Conservation (phyloP, 2,113 vertebrate genomes). For the Notiomystis cincta region DNA sequence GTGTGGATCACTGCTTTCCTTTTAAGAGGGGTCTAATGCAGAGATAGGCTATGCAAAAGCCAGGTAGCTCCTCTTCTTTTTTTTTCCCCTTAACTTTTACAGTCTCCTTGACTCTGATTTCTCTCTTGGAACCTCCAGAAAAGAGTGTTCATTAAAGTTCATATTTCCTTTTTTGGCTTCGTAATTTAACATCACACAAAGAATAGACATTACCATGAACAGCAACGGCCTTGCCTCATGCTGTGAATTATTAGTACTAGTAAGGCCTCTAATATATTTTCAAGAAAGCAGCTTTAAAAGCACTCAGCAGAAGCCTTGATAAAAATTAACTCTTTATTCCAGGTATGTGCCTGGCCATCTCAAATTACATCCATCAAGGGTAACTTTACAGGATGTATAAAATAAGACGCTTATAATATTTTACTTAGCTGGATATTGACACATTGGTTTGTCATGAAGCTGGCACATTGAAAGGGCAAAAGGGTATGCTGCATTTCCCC, state of each 20-base stretch:
- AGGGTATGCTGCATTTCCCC: not conserved
- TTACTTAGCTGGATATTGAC: not conserved
- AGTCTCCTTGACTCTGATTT: not conserved
- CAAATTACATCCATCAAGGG: not conserved
- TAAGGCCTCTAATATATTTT: not conserved
- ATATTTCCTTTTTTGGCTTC: not conserved
- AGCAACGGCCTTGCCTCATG: not conserved
- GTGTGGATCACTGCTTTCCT: not conserved
- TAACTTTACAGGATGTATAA: not conserved
- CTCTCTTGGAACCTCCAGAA: not conserved
- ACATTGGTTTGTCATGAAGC: not conserved
- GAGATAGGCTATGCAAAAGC: not conserved
- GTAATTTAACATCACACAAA: not conserved
- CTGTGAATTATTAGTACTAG: not conserved
- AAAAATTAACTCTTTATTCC: not conserved
- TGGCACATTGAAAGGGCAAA: not conserved
- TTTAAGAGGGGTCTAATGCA: not conserved
- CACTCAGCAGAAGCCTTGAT: not conserved
- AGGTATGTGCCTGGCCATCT: not conserved
- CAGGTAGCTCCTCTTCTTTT: not conserved
- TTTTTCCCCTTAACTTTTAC: not conserved
- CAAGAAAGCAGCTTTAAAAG: not conserved
- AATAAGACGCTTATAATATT: not conserved
- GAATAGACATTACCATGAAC: not conserved
- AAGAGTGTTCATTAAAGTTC: not conserved